Base-by-base conservation (phyloP, 2,113 vertebrate genomes). In the Gopherus flavomarginatus region DNA sequence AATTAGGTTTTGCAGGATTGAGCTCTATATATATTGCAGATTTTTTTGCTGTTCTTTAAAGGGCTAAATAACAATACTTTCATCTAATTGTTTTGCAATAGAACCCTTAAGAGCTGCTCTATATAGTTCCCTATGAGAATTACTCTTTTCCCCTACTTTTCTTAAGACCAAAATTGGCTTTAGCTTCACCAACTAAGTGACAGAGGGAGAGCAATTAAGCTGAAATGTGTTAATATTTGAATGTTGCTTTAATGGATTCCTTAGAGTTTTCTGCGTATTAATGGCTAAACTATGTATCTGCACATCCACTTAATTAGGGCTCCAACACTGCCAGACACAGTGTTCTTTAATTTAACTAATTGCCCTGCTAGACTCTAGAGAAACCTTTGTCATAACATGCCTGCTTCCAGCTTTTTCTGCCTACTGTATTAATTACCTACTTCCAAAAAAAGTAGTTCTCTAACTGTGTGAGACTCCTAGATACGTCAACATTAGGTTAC, bases 231-330 rank as follows among this genome's bases (percentile, higher is more conserved):
- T 88, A 87, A 93, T 31, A 69, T 90, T 88, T 94, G 92, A 11
- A 97, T 97, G 96, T 97, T 94, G 96, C 93, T 97, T 94, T 79
- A 94, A 86, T 88, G 82, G 87, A 90, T 91, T 89, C 88, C 96
- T 97, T 97, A 92, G 90, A 91, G 92, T 96, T 95, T 4, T n/a
- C 65, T 72, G 0, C 26, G 13, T 89, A 85, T 59, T 90, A 96
- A 87, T 75, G 96, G 97, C 97, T 97, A 96, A 97, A 95, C 96
- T 69, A 52, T 44, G 69, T 82, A 97, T 96, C 96, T 92, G 94
- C 94, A 59, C 94, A 95, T 97, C 11, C 93, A 87, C 86, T 94
- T 97, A 97, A 97, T 96, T 97, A 96, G 56, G 96, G 95, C 54
- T 26, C 88, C 91, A 77, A 75, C 72, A 93, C 91, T 65, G 95